A percentile compares a stretch with the other conserved stretches of the same genome.
Evolutionary conservation across 1,140 invertebrate species (phyloP).

Genomic region (Anthonomus grandis): DNA sequence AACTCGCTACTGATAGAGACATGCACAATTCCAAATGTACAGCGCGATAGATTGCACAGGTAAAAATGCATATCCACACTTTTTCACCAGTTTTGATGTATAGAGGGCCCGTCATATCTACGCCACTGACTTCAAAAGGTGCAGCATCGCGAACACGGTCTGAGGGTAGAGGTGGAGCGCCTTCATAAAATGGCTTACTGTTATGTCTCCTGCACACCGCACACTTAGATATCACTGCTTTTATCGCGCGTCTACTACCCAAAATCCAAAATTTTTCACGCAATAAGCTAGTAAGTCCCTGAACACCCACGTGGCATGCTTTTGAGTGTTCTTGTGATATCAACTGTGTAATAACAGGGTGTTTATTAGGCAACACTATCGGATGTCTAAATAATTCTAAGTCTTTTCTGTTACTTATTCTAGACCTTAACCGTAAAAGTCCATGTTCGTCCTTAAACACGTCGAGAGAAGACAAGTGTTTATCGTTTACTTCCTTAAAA

Average conservation of each 20-base stretch:
- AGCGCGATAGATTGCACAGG: conserved; percentile 36
- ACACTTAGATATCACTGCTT: conserved; percentile 35
- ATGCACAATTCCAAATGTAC: conserved; percentile 48
- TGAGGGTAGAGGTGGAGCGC: conserved; percentile 36
- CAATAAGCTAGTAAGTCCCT: conserved; percentile 23
- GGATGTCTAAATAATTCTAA: conserved; percentile 31
- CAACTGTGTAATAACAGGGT: conserved; percentile 20
- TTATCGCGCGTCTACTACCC: conserved; percentile 29
- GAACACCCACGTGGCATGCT: conserved; percentile 16
- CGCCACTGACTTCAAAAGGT: conserved; percentile 16
- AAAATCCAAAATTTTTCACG: conserved; percentile 29
- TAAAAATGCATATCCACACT: conserved; percentile 35
- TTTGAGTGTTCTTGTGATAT: conserved; percentile 11
- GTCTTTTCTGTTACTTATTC: conserved; percentile 34
- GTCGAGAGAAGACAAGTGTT: background rate
- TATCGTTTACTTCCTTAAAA: background rate
- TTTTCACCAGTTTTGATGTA: conserved; percentile 28
- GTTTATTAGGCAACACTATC: conserved; percentile 34
- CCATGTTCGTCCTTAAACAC: conserved; percentile 7
- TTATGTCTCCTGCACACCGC: conserved; percentile 35
- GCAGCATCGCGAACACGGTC: conserved; percentile 38
- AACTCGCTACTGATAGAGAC: no score
- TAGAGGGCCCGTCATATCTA: conserved; percentile 39
- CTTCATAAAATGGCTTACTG: conserved; percentile 29
- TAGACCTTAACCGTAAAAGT: conserved; percentile 31